A percentile compares a stretch with the other conserved stretches of the same genome.
Evolutionary conservation across 2,797 vertebrate genomes (phyloP).

Genomic region (Hypotaenidia philippensis): DNA sequence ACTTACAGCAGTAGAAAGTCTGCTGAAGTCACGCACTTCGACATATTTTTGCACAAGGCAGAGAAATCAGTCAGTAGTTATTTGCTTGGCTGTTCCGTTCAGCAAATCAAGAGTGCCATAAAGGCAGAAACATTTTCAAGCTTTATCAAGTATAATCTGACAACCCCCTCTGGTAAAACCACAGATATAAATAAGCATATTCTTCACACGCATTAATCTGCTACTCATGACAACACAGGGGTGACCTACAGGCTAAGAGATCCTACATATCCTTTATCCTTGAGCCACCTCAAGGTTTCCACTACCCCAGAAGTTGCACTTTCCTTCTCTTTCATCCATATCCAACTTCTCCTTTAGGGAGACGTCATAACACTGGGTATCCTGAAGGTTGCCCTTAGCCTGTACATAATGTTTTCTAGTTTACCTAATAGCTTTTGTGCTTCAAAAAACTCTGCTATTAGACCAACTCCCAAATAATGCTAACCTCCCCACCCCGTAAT

Average conservation of each 20-base stretch:
- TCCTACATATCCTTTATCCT: neutral
- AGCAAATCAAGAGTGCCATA: conserved; percentile 47
- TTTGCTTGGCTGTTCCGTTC: conserved; percentile 56
- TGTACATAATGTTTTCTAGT: neutral
- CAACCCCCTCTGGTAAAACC: conserved; percentile 58
- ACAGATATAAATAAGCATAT: conserved; percentile 52
- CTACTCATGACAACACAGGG: conserved; percentile 5
- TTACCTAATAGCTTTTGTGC: neutral
- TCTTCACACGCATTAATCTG: conserved; percentile 51
- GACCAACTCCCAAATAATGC: neutral
- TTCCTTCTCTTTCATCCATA: neutral
- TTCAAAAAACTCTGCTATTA: neutral
- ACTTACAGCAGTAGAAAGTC: neutral
- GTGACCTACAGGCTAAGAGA: conserved; percentile 30
- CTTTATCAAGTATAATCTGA: conserved; percentile 66
- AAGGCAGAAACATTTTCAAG: conserved; percentile 57
- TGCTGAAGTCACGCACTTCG: neutral
- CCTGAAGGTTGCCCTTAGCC: neutral
- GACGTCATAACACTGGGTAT: neutral
- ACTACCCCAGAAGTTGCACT: neutral
- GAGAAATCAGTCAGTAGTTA: conserved; percentile 57
- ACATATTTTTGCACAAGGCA: conserved; percentile 7
- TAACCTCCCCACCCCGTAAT: neutral
- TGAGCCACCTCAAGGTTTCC: neutral
- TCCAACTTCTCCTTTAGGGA: neutral